Base-by-base conservation (phyloP, 2,797 vertebrate genomes). In the Falco biarmicus region DNA sequence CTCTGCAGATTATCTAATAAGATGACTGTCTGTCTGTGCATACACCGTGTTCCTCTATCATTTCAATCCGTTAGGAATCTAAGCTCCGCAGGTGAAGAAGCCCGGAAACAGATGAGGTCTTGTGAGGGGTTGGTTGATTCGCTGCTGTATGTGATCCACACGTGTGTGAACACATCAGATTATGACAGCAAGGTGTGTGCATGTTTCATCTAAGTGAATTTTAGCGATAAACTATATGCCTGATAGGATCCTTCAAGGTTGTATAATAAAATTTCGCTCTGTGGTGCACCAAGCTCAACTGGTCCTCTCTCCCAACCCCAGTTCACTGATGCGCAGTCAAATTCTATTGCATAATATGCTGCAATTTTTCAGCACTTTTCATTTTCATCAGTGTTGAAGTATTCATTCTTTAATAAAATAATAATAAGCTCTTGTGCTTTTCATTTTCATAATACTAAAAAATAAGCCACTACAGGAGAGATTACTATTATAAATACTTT, bases 41-140 rank as follows among this genome's bases (percentile, higher is more conserved):
- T 9, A 15, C 32, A 3, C 41, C 0, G 0, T 32, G 47, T 31
- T 53, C 53, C 57, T 59, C 31, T n/a, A 4, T 18, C 66, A 4
- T 78, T 65, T 83, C 93, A 25, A 43, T 78, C 74, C 6, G 24
- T 51, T 86, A 99, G 99, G 98, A 99, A 99, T 96, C 98, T 99
- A 91, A 99, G 99, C 97, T 99, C 99, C 0, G 99, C 99, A 1
- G 99, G 99, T 2, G 99, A 99, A 91, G 99, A 99, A 93, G 99
- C 99, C 1, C 98, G 99, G 82, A 99, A 99, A 97, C 99, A 99
- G 96, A 99, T 99, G 99, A 98, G 99, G 45, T 98, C 98, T 69
- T 99, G 99, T 9, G 99, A 99, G 34, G 99, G 99, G 18, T 98
- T 99, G 89, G 99, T 99, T 1, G 99, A 99, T 97, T 99, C 99